phyloP scores from a whole-genome alignment of 2,113 vertebrate species.

The Oceanodroma tethys region DNA sequence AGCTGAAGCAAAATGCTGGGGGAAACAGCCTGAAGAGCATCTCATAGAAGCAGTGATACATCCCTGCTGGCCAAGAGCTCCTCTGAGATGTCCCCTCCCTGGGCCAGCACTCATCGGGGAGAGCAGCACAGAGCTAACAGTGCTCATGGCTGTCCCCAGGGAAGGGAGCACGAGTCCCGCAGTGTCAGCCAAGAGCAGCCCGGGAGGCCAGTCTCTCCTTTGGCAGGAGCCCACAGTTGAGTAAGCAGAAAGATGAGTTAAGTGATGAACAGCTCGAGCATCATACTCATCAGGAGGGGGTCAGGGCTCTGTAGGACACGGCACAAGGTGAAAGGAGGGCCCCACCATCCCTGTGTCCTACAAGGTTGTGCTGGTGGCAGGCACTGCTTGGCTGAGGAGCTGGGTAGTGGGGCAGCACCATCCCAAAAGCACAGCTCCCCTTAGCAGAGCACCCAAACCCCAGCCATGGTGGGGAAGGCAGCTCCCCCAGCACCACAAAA shows the following conservation, averaged over 20 bases:
- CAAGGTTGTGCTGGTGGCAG: too few species aligned
- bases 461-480: not conserved
- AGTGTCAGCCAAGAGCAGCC: not conserved
- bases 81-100: not conserved
- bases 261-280: not conserved
- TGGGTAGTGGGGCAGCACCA: not conserved
- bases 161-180: not conserved
- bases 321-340: not conserved
- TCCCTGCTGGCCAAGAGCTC: not conserved
- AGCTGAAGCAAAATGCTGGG: not conserved
- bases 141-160: not conserved
- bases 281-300: too few species aligned
- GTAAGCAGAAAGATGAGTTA: not conserved
- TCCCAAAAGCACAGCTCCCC: not conserved
- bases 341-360: accelerated
- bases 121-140: not conserved
- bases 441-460: not conserved
- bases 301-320: not conserved
- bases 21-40: not conserved
- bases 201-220: not conserved
- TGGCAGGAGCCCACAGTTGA: not conserved
- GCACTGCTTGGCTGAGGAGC: not conserved
- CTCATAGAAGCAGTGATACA: not conserved
- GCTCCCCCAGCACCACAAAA: too few species aligned
- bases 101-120: not conserved